Conservation (phyloP, 2,113 vertebrate genomes). For the Elaphurus davidianus region DNA sequence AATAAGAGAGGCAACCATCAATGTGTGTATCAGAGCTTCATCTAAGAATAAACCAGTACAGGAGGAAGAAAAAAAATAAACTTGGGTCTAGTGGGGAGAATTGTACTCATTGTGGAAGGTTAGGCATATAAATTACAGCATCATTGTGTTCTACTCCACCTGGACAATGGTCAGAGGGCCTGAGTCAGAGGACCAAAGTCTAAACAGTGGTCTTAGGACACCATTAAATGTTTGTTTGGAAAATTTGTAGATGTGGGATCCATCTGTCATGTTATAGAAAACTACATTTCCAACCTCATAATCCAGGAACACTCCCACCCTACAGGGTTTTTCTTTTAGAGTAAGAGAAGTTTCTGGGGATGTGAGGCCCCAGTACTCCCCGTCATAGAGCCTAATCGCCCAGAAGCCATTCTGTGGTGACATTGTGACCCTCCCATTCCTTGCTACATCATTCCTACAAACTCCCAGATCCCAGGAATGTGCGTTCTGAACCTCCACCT, state of each 20-base stretch:
- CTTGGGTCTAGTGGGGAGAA: background rate
- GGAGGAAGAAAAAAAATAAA: background rate
- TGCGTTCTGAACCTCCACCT: background rate
- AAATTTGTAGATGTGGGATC: slow-evolving; percentile 78
- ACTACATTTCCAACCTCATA: slow-evolving; percentile 81
- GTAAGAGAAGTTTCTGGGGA: slow-evolving; percentile 67
- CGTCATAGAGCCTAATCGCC: background rate
- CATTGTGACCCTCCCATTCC: background rate
- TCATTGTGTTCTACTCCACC: background rate
- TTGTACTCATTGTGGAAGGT: accelerated
- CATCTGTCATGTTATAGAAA: slow-evolving; percentile 37
- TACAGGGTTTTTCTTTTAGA: slow-evolving; percentile 60
- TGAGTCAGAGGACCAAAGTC: slow-evolving; percentile 83
- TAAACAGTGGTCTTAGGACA: slow-evolving; percentile 81
- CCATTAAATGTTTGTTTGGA: slow-evolving; percentile 67
- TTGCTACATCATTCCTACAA: background rate
- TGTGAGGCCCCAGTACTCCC: slow-evolving; percentile 67
- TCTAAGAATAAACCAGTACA: background rate
- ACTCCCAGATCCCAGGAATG: background rate
- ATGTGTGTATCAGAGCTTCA: background rate
- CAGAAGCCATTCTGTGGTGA: slow-evolving; percentile 29
- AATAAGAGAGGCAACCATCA: background rate
- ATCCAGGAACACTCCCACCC: slow-evolving; percentile 80
- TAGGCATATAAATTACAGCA: background rate
- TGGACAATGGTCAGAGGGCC: background rate